Evolutionary conservation across 1,140 invertebrate species (phyloP).

Genomic region (Aphelinus certus): DNA sequence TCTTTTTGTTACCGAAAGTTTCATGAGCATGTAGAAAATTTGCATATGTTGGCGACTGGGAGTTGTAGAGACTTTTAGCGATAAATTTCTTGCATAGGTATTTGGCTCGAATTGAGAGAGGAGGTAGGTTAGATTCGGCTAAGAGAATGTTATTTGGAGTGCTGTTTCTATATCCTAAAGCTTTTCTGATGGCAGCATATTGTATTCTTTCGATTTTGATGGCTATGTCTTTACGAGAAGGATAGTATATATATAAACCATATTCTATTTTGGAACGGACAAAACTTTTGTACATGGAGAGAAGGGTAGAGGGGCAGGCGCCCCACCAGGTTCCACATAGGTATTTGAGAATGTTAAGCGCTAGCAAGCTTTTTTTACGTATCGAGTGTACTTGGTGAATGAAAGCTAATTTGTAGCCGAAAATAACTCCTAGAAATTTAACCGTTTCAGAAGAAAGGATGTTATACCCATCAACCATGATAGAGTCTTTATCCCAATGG

Average conservation of each 20-base stretch:
- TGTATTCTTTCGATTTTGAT: constrained; percentile 19
- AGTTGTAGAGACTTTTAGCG: too few species aligned
- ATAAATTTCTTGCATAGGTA: too few species aligned
- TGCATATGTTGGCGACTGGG: too few species aligned
- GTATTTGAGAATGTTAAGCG: constrained; percentile 12
- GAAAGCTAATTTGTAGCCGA: background rate
- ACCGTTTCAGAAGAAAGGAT: background rate
- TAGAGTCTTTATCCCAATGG: too few species aligned
- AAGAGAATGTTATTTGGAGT: constrained; percentile 7
- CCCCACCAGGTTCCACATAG: constrained; percentile 22
- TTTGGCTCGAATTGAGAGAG: too few species aligned
- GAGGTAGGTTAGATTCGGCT: constrained; percentile 6
- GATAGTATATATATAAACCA: background rate
- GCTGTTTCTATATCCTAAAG: constrained; percentile 2
- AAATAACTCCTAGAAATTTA: background rate
- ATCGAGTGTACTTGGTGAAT: background rate
- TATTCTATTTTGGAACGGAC: constrained; percentile 10
- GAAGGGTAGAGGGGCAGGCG: background rate
- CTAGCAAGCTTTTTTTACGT: background rate
- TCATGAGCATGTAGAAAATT: too few species aligned
- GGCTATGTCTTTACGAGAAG: background rate
- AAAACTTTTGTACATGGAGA: background rate
- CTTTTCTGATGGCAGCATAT: constrained; percentile 5
- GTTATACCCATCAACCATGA: background rate
- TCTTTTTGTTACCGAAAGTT: too few species aligned